A percentile compares a stretch with the other conserved stretches of the same genome.
These are phyloP conservation scores for Cosmopolites sordidus DNA, from an alignment of 2,888 invertebrate genomes.

Conservation along the genomic window DNA sequence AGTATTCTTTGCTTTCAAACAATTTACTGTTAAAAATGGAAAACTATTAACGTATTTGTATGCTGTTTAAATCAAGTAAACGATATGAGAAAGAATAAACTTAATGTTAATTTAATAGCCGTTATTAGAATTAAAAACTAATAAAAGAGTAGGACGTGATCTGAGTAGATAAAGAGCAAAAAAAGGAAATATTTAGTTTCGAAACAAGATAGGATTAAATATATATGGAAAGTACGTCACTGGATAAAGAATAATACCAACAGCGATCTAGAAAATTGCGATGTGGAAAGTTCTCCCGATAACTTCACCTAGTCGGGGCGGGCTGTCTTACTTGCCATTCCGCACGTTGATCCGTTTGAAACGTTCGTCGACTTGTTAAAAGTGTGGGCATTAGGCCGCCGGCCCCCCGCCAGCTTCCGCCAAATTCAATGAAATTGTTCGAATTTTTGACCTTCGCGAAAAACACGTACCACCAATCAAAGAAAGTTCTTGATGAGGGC, in stretches of 20 bases:
- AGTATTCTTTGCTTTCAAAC: too few species aligned
- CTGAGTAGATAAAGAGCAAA: too few species aligned
- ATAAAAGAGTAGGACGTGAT: too few species aligned
- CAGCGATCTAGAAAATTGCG: constrained; percentile 37
- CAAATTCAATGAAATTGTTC: constrained; percentile 35
- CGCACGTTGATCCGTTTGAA: constrained; percentile 43
- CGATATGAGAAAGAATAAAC: too few species aligned
- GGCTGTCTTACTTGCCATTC: constrained; percentile 39
- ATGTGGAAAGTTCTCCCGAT: constrained; percentile 35
- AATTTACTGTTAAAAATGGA: too few species aligned
- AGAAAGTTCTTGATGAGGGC: constrained; percentile 29
- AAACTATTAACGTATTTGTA: too few species aligned
- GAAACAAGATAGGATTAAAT: too few species aligned
- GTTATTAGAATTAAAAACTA: too few species aligned
- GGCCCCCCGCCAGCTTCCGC: constrained; percentile 25
- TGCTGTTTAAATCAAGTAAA: too few species aligned
- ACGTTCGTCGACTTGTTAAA: constrained; percentile 45
- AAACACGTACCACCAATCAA: constrained; percentile 35
- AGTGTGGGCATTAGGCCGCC: constrained; percentile 33
- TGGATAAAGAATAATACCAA: constrained; percentile 33
- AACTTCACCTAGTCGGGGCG: constrained; percentile 23
- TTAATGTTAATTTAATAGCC: too few species aligned
- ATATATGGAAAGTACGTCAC: constrained; percentile 16
- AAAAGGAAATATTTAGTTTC: too few species aligned
- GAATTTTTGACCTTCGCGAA: constrained; percentile 32